Conservation (phyloP, 2,113 vertebrate species). For the Neodon shergylaensis region DNA sequence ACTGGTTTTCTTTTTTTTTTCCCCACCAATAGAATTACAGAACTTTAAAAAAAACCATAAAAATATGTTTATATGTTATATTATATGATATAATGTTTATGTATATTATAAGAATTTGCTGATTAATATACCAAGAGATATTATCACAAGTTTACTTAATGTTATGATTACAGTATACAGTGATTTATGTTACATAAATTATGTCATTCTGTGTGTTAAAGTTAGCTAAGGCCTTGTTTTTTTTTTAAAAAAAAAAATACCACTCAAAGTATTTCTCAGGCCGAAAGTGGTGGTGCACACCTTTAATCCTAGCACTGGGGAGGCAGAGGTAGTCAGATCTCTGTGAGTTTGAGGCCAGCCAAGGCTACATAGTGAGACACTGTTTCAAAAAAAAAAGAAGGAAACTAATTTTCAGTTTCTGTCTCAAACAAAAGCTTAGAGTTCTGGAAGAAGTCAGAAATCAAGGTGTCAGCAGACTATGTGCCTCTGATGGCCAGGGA, state of each 20-base stretch:
- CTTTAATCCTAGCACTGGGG: not conserved
- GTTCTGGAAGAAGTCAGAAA: not conserved
- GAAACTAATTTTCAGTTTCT: not conserved
- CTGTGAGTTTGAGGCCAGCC: not conserved
- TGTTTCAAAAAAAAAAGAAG: not conserved
- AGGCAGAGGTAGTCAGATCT: not conserved
- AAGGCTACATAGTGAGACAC: not conserved
- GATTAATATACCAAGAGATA: not conserved
- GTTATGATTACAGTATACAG: conserved; percentile 23
- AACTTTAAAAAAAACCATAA: not conserved
- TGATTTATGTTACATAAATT: conserved; percentile 36
- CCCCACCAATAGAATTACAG: not conserved
- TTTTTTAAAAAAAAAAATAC: not conserved
- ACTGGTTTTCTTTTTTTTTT: not conserved
- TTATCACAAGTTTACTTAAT: not conserved
- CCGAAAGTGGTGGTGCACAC: too few relatives aligned
- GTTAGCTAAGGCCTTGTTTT: not conserved
- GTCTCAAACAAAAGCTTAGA: conserved; percentile 24
- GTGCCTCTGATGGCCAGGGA: not conserved
- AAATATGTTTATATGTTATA: not conserved
- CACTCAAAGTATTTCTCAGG: not conserved
- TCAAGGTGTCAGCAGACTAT: not conserved
- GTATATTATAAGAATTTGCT: conserved; percentile 16
- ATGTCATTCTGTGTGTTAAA: not conserved
- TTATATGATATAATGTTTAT: not conserved